phyloP scores from a whole-genome alignment of 2,797 vertebrate species.

The Acropternis orthonyx region DNA sequence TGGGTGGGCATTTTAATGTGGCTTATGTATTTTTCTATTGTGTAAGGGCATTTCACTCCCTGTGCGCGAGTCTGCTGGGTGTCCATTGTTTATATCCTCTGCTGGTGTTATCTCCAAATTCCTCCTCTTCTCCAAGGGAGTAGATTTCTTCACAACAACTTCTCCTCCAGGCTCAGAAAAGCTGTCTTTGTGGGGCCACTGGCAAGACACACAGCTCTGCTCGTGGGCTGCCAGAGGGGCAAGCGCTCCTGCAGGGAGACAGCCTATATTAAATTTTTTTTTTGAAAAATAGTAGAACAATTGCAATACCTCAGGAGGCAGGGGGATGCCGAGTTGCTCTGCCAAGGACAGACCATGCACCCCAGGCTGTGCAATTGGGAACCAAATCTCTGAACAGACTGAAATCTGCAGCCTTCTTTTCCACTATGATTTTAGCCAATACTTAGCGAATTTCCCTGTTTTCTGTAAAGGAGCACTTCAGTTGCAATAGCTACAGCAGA shows the following conservation, averaged over 20 bases:
- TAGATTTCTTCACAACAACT: not conserved
- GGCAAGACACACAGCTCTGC: not conserved
- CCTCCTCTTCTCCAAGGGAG: slow-evolving; percentile 10
- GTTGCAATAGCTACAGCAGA: not conserved
- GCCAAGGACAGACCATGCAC: not conserved
- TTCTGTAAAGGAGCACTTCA: not conserved
- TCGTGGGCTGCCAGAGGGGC: not conserved
- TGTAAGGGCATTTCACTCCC: not conserved
- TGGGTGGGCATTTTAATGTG: slow-evolving; percentile 49
- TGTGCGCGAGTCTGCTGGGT: not conserved
- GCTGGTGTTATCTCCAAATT: slow-evolving; percentile 47
- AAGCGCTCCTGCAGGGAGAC: not conserved
- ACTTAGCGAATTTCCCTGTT: not conserved
- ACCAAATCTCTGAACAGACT: accelerated
- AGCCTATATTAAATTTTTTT: not conserved
- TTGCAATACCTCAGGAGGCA: not conserved
- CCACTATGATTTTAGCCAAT: not conserved
- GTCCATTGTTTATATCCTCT: slow-evolving; percentile 39
- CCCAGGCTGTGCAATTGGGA: not conserved
- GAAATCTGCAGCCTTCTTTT: not conserved
- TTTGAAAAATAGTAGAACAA: not conserved
- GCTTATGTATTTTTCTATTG: not conserved
- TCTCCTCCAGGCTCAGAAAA: not conserved
- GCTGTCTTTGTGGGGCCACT: not conserved
- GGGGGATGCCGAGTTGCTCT: not conserved